These are phyloP conservation scores for Xiphophorus hellerii DNA, from an alignment of 2,113 vertebrate genomes.

Conservation along the genomic window DNA sequence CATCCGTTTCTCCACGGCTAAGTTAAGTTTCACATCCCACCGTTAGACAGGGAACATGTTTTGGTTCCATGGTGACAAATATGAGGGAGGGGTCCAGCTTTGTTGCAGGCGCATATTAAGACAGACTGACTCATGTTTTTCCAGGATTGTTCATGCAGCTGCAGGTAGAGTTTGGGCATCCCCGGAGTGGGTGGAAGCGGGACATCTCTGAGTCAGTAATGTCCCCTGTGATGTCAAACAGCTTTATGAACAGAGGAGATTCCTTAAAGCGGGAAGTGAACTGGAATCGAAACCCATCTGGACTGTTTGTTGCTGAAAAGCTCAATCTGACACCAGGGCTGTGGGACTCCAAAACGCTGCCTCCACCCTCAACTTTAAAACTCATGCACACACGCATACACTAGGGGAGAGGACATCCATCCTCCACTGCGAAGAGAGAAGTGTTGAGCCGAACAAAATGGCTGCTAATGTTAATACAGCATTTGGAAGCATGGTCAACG, in stretches of 20 bases:
- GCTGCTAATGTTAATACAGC: too few relatives aligned
- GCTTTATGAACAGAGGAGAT: conserved; percentile 16
- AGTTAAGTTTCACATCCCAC: background rate
- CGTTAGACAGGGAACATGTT: conserved; percentile 7
- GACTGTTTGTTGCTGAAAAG: background rate
- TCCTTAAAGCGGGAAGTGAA: conserved; percentile 7
- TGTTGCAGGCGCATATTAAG: conserved; percentile 7
- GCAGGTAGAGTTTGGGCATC: conserved; percentile 35
- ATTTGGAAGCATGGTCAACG: too few relatives aligned
- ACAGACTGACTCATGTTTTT: conserved; percentile 54
- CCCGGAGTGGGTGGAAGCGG: conserved; percentile 37
- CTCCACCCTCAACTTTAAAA: too few relatives aligned
- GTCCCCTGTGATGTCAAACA: conserved; percentile 43
- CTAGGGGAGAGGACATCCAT: too few relatives aligned
- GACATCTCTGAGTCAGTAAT: conserved; percentile 66
- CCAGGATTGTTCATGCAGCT: conserved; percentile 51
- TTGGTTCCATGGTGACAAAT: background rate
- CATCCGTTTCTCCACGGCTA: conserved; percentile 2
- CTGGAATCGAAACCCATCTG: background rate
- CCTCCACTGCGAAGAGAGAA: too few relatives aligned
- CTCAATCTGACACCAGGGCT: background rate
- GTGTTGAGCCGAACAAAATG: too few relatives aligned
- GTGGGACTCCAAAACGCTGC: too few relatives aligned
- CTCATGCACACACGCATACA: too few relatives aligned
- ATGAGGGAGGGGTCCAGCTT: background rate